Percentiles rank a stretch among this genome's conserved stretches.
These are phyloP conservation scores for Leiothrix lutea DNA, from an alignment of 2,113 vertebrate species.

Conservation along the genomic window DNA sequence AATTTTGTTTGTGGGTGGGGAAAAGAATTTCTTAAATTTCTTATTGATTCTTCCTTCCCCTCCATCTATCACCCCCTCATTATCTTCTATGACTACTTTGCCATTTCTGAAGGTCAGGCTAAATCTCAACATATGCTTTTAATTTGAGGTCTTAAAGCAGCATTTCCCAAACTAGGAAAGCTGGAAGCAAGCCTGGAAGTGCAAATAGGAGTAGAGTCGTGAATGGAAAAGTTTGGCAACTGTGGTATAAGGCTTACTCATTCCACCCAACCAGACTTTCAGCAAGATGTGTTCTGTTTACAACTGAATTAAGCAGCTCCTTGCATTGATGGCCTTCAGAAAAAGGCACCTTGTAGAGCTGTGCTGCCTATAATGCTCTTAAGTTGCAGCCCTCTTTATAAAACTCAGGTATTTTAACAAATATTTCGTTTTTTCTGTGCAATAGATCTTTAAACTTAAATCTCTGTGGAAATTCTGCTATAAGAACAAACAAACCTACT, in stretches of 20 bases:
- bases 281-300: not conserved
- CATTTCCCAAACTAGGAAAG: not conserved
- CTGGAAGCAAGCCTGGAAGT: constrained; percentile 44
- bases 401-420: not conserved
- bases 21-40: not conserved
- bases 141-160: not conserved
- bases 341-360: not conserved
- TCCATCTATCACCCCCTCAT: not conserved
- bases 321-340: not conserved
- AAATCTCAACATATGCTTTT: constrained; percentile 35
- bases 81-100: not conserved
- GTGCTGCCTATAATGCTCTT: not conserved
- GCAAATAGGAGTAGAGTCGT: not conserved
- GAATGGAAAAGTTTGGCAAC: constrained; percentile 48
- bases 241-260: constrained; percentile 19
- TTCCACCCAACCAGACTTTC: constrained; percentile 19
- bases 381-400: not conserved
- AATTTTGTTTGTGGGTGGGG: not conserved
- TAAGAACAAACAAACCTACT: not conserved
- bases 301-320: not conserved
- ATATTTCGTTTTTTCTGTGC: not conserved
- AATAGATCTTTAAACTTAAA: not conserved
- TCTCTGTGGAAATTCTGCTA: not conserved
- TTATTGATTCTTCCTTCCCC: not conserved
- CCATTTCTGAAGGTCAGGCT: constrained; percentile 22